These are phyloP conservation scores for Microctenopoma stevenorrisi DNA, from an alignment of 2,797 vertebrate species.

Conservation along the genomic window DNA sequence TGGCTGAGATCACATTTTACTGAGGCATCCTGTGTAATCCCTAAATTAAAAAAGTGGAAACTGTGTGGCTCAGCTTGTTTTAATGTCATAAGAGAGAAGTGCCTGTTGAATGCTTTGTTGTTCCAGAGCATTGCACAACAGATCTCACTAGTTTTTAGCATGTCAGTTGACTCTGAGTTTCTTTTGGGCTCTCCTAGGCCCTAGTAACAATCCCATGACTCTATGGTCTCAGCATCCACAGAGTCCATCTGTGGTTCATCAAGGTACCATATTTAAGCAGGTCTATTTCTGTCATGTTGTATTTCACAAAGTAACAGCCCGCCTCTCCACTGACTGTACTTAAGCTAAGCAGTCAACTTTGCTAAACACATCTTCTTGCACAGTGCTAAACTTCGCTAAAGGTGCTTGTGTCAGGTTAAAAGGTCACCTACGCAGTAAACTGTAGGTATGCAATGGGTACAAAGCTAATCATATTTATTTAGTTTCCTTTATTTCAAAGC, in stretches of 20 bases:
- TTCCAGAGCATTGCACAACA: background rate
- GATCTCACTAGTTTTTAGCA: background rate
- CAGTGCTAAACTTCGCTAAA: background rate
- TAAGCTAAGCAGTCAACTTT: background rate
- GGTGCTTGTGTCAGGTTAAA: background rate
- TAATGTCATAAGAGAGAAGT: background rate
- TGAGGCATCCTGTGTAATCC: constrained; percentile 17
- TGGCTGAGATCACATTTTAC: constrained; percentile 41
- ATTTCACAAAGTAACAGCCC: constrained; percentile 67
- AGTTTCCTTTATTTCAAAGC: background rate
- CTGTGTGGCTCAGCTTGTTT: background rate
- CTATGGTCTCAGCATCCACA: constrained; percentile 8
- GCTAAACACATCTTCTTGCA: background rate
- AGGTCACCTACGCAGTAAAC: background rate
- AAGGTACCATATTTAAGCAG: constrained; percentile 58
- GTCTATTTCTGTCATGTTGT: constrained; percentile 72
- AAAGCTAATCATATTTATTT: constrained; percentile 2
- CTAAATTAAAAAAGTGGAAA: constrained; percentile 20
- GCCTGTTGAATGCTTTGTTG: background rate
- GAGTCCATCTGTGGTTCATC: constrained; percentile 23
- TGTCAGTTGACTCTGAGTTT: background rate
- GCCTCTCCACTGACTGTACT: constrained; percentile 37
- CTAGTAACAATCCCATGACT: constrained; percentile 2
- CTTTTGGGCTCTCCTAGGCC: background rate
- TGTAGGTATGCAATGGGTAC: background rate